Conservation (phyloP, 2,113 vertebrate species). For the Blennius ocellaris region DNA sequence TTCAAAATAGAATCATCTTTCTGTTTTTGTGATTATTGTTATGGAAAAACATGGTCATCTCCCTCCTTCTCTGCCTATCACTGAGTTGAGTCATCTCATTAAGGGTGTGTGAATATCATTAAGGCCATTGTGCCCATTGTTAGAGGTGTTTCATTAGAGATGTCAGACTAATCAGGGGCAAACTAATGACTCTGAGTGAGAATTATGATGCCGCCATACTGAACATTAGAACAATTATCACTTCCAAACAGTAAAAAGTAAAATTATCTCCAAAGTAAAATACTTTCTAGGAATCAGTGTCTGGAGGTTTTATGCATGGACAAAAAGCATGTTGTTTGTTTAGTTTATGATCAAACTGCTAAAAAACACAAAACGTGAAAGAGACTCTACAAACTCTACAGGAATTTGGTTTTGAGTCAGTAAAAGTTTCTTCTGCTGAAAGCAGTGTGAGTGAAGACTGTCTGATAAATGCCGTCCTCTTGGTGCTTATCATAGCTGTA, state of each 20-base stretch:
- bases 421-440: not conserved
- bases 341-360: no score
- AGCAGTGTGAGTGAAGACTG: not conserved
- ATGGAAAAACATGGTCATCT: constrained; percentile 2
- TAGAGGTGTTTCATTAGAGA: constrained; percentile 32
- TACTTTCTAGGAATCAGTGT: no score
- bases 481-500: not conserved
- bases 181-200: constrained; percentile 27
- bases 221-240: not conserved
- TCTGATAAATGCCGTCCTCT: not conserved
- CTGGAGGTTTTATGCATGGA: no score
- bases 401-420: not conserved
- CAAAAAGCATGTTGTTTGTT: no score
- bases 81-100: constrained; percentile 49
- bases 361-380: no score
- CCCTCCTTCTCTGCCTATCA: constrained; percentile 1
- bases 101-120: constrained; percentile 30
- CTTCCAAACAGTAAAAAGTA: no score
- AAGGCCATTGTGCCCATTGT: constrained; percentile 31
- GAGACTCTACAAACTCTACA: no score
- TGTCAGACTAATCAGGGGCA: constrained; percentile 33
- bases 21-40: constrained; percentile 12
- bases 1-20: not conserved
- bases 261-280: no score
- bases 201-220: not conserved